phyloP scores from a whole-genome alignment of 2,888 invertebrate species.

The Liopterus haemorrhoidalis region DNA sequence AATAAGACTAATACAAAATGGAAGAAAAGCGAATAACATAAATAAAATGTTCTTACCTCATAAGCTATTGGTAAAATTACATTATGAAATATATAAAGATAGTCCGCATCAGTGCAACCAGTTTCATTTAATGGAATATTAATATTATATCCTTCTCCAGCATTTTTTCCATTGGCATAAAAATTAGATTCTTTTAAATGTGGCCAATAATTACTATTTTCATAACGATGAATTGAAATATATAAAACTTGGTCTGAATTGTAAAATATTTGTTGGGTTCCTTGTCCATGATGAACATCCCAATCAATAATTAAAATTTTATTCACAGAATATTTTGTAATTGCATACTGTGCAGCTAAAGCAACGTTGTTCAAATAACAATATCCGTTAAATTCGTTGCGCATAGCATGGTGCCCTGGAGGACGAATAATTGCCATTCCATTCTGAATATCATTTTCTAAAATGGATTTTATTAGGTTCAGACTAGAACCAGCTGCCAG shows the following conservation, averaged over 20 bases:
- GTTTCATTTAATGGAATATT: slow-evolving; percentile 3
- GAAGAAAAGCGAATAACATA: slow-evolving; percentile 36
- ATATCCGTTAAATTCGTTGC: slow-evolving; percentile 69
- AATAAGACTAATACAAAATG: slow-evolving; percentile 77
- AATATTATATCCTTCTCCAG: slow-evolving; percentile 6
- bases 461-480: too few relatives aligned
- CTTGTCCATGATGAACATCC: slow-evolving; percentile 7
- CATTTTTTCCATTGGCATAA: not conserved
- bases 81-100: not conserved
- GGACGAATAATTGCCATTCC: slow-evolving; percentile 77
- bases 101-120: not conserved
- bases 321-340: too few relatives aligned
- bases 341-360: too few relatives aligned
- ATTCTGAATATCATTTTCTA: slow-evolving; percentile 54
- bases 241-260: not conserved
- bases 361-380: slow-evolving; percentile 87
- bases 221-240: slow-evolving; percentile 7
- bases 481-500: too few relatives aligned
- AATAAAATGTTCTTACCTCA: not conserved
- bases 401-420: slow-evolving; percentile 87
- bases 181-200: not conserved
- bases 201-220: slow-evolving; percentile 1
- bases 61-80: slow-evolving; percentile 1
- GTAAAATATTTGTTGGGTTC: slow-evolving; percentile 1
- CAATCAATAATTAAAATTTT: too few relatives aligned